Conservation (phyloP, 2,113 vertebrate species). For the Catagonus wagneri region DNA sequence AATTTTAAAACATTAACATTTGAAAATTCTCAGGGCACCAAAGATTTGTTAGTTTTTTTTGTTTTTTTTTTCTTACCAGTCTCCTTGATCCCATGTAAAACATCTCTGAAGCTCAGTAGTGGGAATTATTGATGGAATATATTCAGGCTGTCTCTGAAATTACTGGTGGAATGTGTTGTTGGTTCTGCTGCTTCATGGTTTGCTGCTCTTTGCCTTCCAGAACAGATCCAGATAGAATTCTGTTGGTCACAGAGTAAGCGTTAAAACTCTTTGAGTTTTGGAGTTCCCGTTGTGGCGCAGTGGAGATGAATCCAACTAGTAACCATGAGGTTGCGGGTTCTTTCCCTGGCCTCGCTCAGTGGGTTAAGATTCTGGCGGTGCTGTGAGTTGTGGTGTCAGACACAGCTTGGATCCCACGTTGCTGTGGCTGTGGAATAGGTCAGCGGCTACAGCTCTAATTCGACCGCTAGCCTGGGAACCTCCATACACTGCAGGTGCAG, state of each 20-base stretch:
- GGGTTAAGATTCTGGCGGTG: too few species aligned
- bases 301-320: too few species aligned
- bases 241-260: not conserved
- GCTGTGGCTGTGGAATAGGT: too few species aligned
- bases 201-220: constrained; percentile 23
- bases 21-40: not conserved
- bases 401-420: too few species aligned
- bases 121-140: not conserved
- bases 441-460: too few species aligned
- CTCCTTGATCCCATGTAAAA: not conserved
- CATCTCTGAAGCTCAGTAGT: not conserved
- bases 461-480: too few species aligned
- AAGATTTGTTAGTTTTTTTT: not conserved
- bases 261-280: constrained; percentile 24
- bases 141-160: constrained; percentile 21
- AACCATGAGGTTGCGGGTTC: too few species aligned
- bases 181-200: constrained; percentile 19
- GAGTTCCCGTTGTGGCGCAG: too few species aligned
- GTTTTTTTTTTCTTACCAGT: not conserved
- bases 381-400: too few species aligned
- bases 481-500: too few species aligned
- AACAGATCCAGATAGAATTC: constrained; percentile 50
- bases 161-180: constrained; percentile 27
- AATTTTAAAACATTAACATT: constrained; percentile 52
- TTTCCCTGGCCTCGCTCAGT: too few species aligned